Conservation (phyloP, 2,797 vertebrate species). For the Cyclopterus lumpus region DNA sequence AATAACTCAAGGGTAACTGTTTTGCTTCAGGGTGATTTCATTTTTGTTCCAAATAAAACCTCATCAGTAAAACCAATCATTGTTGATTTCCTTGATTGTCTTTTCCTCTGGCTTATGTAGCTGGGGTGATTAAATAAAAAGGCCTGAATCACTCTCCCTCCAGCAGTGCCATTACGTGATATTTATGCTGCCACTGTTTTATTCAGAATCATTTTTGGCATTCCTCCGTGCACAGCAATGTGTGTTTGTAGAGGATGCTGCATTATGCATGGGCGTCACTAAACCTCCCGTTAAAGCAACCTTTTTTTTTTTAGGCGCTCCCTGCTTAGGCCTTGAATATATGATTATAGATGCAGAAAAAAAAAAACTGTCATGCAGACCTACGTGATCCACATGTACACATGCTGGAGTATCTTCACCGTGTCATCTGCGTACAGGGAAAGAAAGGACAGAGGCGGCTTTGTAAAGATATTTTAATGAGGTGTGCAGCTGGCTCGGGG, state of each 20-base stretch:
- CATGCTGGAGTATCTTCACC: neutral
- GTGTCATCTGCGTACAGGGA: neutral
- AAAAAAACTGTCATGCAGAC: slow-evolving; percentile 9
- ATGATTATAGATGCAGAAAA: slow-evolving; percentile 19
- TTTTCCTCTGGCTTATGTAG: slow-evolving; percentile 17
- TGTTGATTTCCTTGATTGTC: slow-evolving; percentile 2
- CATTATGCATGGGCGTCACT: slow-evolving; percentile 36
- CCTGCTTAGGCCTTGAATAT: slow-evolving; percentile 7
- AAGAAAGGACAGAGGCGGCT: slow-evolving; percentile 10
- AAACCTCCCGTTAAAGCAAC: slow-evolving; percentile 1
- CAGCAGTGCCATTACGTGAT: slow-evolving; percentile 36
- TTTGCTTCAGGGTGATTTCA: neutral
- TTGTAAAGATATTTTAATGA: slow-evolving; percentile 75
- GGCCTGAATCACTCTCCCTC: slow-evolving; percentile 33
- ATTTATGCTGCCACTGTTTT: slow-evolving; percentile 44
- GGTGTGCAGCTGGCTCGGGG: slow-evolving; percentile 55
- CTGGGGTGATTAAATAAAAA: slow-evolving; percentile 29
- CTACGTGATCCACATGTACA: neutral
- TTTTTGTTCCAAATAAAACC: neutral
- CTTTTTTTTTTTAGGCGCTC: slow-evolving; percentile 17
- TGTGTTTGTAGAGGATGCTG: slow-evolving; percentile 14
- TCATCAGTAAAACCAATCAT: neutral
- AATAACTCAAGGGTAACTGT: neutral
- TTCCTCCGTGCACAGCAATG: slow-evolving; percentile 36
- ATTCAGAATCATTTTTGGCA: slow-evolving; percentile 25